Percentiles rank a stretch among this genome's conserved stretches.
These are phyloP conservation scores for Drosophila eohydei DNA, from an alignment of 2,888 invertebrate species.

Conservation along the genomic window DNA sequence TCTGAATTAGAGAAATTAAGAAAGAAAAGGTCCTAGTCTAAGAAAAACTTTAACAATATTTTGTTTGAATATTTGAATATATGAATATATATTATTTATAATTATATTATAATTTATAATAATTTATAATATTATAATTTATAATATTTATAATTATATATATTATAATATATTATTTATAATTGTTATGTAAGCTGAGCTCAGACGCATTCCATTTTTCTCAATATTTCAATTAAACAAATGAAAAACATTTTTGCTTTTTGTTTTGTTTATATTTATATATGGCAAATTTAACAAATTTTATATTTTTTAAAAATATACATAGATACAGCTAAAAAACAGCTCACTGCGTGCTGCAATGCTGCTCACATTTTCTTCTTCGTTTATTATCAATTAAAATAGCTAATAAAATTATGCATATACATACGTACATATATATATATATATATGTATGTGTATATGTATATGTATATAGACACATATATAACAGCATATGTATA, in stretches of 20 bases:
- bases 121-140: too few relatives aligned
- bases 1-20: neutral
- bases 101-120: too few relatives aligned
- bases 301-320: conserved; percentile 69
- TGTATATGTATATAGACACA: conserved; percentile 33
- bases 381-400: conserved; percentile 45
- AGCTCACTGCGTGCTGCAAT: conserved; percentile 41
- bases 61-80: neutral
- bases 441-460: conserved; percentile 33
- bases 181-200: too few relatives aligned
- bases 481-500: conserved; percentile 25
- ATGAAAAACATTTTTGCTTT: conserved; percentile 9
- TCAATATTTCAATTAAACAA: too few relatives aligned
- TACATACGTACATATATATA: conserved; percentile 31
- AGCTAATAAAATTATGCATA: conserved; percentile 55
- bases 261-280: conserved; percentile 72
- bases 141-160: too few relatives aligned
- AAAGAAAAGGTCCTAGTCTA: neutral
- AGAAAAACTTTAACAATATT: neutral
- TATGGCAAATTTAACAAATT: conserved; percentile 80
- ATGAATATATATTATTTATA: too few relatives aligned
- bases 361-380: conserved; percentile 36
- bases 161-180: too few relatives aligned
- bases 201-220: too few relatives aligned
- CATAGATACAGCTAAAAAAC: conserved; percentile 69